These are phyloP conservation scores for Astreopora myriophthalma DNA, from an alignment of 64 coral and sea anemone species.

Conservation along the genomic window DNA sequence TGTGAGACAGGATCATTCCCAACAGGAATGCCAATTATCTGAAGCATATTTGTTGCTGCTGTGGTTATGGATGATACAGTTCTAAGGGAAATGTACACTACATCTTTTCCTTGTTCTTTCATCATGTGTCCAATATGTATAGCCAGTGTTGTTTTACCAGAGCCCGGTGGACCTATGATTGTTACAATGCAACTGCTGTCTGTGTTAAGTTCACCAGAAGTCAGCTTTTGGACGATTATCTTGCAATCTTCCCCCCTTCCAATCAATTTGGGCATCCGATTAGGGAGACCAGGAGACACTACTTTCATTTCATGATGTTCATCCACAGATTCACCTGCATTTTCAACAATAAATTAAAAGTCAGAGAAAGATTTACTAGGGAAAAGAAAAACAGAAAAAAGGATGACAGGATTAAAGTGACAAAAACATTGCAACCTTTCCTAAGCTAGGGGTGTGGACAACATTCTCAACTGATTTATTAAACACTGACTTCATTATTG, in stretches of 20 bases:
- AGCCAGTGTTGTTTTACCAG: constrained; percentile 1
- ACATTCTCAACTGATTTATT: too few species aligned
- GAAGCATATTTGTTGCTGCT: constrained; percentile 27
- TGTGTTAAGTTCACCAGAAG: neutral
- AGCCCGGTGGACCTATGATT: constrained; percentile 31
- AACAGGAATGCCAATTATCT: neutral
- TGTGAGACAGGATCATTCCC: neutral
- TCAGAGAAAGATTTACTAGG: too few species aligned
- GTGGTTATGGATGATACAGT: neutral
- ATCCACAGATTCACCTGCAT: neutral
- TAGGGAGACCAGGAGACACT: neutral
- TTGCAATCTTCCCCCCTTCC: neutral
- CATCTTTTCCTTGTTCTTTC: neutral
- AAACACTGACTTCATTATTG: too few species aligned
- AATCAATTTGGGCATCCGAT: neutral
- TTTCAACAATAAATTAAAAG: too few species aligned
- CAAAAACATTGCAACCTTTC: too few species aligned
- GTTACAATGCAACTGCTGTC: neutral
- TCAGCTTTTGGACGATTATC: neutral
- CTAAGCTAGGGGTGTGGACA: too few species aligned
- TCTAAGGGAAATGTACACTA: constrained; percentile 40
- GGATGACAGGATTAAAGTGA: too few species aligned
- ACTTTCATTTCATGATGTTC: neutral
- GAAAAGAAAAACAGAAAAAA: too few species aligned
- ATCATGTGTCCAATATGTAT: constrained; percentile 9